A percentile compares a stretch with the other conserved stretches of the same genome.
phyloP scores from a whole-genome alignment of 2,888 invertebrate species.

The Elmis aenea region DNA sequence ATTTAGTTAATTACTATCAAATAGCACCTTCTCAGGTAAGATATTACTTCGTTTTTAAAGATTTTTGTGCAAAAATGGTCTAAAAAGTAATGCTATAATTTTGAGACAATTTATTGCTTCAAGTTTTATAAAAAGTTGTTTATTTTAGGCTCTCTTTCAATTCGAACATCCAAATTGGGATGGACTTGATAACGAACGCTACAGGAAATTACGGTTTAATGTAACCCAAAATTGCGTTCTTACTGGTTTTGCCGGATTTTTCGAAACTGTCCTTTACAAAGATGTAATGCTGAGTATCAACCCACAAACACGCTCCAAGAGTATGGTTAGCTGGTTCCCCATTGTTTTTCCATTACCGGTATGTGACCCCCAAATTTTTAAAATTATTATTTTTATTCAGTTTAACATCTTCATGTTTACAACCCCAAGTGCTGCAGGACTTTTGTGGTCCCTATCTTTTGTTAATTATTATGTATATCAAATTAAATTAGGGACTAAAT shows the following conservation, averaged over 20 bases:
- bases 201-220: slow-evolving; percentile 61
- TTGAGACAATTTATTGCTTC: neutral
- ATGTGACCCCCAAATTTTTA: too few relatives aligned
- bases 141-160: slow-evolving; percentile 66
- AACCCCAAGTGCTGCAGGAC: too few relatives aligned
- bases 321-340: slow-evolving; percentile 98
- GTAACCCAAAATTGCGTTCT: slow-evolving; percentile 72
- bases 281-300: slow-evolving; percentile 84
- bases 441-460: too few relatives aligned
- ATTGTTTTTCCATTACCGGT: slow-evolving; percentile 88
- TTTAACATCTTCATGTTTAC: too few relatives aligned
- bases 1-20: slow-evolving; percentile 78
- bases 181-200: slow-evolving; percentile 68
- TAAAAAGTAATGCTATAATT: neutral
- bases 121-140: slow-evolving; percentile 4
- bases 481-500: too few relatives aligned
- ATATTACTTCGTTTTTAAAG: slow-evolving; percentile 4
- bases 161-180: slow-evolving; percentile 87
- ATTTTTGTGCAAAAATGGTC: slow-evolving; percentile 1
- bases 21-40: slow-evolving; percentile 63
- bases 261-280: slow-evolving; percentile 82
- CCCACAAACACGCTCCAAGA: slow-evolving; percentile 80
- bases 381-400: too few relatives aligned
- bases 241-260: slow-evolving; percentile 95
- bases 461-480: too few relatives aligned